Evolutionary conservation across 2,797 vertebrate genomes (phyloP), one percentile per base, ranked within the genome.

Genomic region (Poecilia velifera): DNA sequence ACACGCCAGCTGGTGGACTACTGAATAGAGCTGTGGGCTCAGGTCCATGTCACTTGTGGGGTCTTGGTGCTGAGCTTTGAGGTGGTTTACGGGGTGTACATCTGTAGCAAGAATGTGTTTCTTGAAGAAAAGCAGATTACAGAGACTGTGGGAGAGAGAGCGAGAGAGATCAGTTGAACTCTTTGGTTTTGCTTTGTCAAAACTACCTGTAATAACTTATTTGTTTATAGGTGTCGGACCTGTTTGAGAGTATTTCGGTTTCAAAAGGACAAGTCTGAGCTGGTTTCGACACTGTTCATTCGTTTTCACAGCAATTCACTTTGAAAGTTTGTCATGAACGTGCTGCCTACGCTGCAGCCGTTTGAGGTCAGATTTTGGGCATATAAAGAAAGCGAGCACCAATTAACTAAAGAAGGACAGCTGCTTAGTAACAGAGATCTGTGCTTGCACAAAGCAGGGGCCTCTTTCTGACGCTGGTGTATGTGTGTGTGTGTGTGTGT

Each of bases 21-120:
- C 95, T 97, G 97, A 99, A 98, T 97, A 96, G 97, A 94, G 90
- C 95, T 82, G 92, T 86, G 96, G 98, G 97, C 97, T 96, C 94
- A 89, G 96, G 95, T 97, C 97, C 97, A 98, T 96, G 86, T 97
- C 96, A 97, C 97, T 97, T 99, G 97, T 98, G 97, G 97, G 98
- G 97, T 99, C 98, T 97, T 97, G 97, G 97, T 97, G 95, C 94
- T 94, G 96, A 94, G 93, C 93, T 96, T 90, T 74, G 66, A 76
- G 70, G 76, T 76, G 49, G 71, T 80, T 68, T 41, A 68, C 74
- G 0, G 72, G 3, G 71, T 43, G 82, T 79, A 84, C 84, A 91
- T 93, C 92, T 73, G 73, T 80, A 72, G 39, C 80, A 77, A 31
- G 70, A 70, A 72, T 83, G 76, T 82, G 75, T 79, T 57, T 72